phyloP scores from a whole-genome alignment of 1,140 invertebrate species.

The Tribolium madens region DNA sequence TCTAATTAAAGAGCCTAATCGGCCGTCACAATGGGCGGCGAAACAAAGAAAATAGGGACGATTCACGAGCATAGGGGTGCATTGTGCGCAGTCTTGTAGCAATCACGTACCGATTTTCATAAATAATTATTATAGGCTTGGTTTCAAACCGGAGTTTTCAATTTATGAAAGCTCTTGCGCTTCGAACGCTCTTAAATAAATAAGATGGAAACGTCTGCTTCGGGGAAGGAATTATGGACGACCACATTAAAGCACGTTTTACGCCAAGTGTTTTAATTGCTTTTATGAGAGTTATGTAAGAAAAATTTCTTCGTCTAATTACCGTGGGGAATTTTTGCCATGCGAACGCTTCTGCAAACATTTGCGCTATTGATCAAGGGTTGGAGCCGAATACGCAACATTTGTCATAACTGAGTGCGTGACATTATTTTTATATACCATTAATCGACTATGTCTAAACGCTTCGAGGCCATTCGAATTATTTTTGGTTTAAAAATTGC shows the following conservation, averaged over 20 bases:
- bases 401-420: constrained; percentile 27
- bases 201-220: constrained; percentile 33
- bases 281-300: constrained; percentile 6
- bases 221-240: constrained; percentile 22
- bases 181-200: constrained; percentile 25
- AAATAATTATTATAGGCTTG: constrained; percentile 27
- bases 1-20: constrained; percentile 19
- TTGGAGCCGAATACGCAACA: background rate
- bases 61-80: constrained; percentile 1
- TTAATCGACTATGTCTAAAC: background rate
- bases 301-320: constrained; percentile 9
- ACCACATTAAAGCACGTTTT: constrained; percentile 26
- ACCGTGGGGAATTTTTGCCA: background rate
- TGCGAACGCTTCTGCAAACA: background rate
- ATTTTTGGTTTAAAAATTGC: background rate
- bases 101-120: constrained; percentile 17
- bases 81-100: constrained; percentile 8
- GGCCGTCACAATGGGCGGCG: constrained; percentile 2
- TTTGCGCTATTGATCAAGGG: constrained; percentile 30
- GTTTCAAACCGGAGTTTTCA: constrained; percentile 11
- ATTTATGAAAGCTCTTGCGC: constrained; percentile 4
- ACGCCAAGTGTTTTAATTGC: constrained; percentile 6
- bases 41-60: background rate
- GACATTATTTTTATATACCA: constrained; percentile 19
- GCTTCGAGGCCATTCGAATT: background rate